Conservation (phyloP, 2,113 vertebrate species). For the Campylomormyrus numenius region DNA sequence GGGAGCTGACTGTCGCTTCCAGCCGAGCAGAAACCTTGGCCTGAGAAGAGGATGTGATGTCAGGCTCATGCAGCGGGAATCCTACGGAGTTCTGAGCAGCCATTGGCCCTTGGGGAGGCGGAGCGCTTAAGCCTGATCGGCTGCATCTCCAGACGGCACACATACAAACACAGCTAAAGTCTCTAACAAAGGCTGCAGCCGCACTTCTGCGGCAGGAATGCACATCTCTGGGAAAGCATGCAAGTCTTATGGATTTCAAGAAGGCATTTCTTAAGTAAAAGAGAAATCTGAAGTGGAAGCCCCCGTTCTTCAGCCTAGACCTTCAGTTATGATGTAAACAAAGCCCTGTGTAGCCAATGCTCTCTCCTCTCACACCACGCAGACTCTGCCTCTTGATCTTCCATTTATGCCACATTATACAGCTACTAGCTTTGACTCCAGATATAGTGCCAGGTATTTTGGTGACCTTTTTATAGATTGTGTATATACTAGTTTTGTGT, state of each 20-base stretch:
- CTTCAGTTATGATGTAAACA: neutral
- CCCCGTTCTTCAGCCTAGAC: neutral
- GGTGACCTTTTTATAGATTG: neutral
- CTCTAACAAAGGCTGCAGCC: neutral
- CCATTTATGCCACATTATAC: neutral
- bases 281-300: neutral
- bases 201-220: neutral
- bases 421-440: neutral
- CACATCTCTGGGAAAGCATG: neutral
- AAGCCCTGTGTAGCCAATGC: neutral
- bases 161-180: neutral
- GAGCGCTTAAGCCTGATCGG: neutral
- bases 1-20: no score
- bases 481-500: neutral
- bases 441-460: neutral
- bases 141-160: slow-evolving; percentile 27
- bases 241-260: neutral
- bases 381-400: neutral
- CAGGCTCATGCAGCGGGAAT: neutral
- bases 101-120: neutral
- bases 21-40: slow-evolving; percentile 10
- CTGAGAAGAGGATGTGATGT: neutral
- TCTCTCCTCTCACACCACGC: neutral
- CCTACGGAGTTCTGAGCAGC: neutral
- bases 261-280: neutral